Base-by-base conservation (phyloP, 2,888 invertebrate species). In the Diachrysia chrysitis region DNA sequence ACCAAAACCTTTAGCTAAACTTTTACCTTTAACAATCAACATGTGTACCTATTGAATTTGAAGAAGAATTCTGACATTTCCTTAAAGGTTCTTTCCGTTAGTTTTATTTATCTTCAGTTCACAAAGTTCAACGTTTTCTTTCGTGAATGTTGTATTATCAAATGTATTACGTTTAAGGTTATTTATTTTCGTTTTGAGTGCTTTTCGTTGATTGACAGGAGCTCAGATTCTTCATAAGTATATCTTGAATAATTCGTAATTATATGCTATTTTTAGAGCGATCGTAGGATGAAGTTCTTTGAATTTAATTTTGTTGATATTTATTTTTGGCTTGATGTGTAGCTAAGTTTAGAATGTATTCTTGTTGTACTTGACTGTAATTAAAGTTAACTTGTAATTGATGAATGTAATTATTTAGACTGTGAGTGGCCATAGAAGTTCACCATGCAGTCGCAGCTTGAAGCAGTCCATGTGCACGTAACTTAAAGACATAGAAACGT, bases 71-170 rank as follows among this genome's bases (percentile, higher is more conserved):
- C 46, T 46, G 54, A n/a, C 21, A 23, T 23, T 23, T 54, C 37
- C 54, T 42, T 16, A n/a, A 37, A 37, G 37, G 42, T n/a, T 42
- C 42, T n/a, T 32, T 32, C 32, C 42, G 7, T 16, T n/a, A 37
- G 29, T 57, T 56, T 56, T 58, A 58, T 67, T 69, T 23, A 55
- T 63, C 46, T 56, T 63, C 76, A 60, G 55, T 58, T 21, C 58
- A 54, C 32, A 14, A 23, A 56, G 23, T 64, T 67, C 54, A 58
- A 59, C 69, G 60, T 60, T 71, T 65, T 54, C 62, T 56, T 63
- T 71, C 64, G 76, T 81, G 79, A 81, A 78, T 78, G 57, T 73
- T 73, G 25, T 69, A 63, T 69, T 69, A 61, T 69, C 63, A 63
- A 65, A 60, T 42, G 53, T 64, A 66, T 81, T 69, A 73, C 54